These are phyloP conservation scores for Cardinalis cardinalis DNA, from an alignment of 2,113 vertebrate species.

Conservation along the genomic window DNA sequence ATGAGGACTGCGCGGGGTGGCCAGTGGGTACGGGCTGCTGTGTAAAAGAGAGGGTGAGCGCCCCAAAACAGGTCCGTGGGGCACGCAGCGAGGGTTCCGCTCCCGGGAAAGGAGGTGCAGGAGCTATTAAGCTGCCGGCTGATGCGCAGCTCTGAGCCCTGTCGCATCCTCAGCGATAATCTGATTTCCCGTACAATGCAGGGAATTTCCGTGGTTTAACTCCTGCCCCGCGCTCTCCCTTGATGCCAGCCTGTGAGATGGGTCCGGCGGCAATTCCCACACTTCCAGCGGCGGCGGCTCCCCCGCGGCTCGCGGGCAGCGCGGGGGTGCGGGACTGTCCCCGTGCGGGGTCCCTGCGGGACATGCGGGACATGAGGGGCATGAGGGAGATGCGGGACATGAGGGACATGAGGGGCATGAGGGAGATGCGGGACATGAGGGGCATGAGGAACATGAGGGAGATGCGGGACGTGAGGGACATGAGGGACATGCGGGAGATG, in stretches of 20 bases:
- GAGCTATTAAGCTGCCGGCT: background rate
- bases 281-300: accelerated
- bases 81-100: background rate
- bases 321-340: background rate
- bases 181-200: background rate
- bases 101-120: background rate
- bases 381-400: too few species aligned
- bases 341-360: background rate
- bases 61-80: background rate
- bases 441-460: too few species aligned
- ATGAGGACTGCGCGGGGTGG: background rate
- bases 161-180: background rate
- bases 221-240: background rate
- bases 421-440: too few species aligned
- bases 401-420: too few species aligned
- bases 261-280: accelerated
- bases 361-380: too few species aligned
- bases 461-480: too few species aligned
- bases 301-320: accelerated
- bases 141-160: background rate
- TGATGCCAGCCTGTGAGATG: background rate
- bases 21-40: background rate
- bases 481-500: too few species aligned
- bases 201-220: background rate
- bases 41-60: background rate